Base-by-base conservation (phyloP, 2,888 invertebrate species). In the Rhagonycha fulva region DNA sequence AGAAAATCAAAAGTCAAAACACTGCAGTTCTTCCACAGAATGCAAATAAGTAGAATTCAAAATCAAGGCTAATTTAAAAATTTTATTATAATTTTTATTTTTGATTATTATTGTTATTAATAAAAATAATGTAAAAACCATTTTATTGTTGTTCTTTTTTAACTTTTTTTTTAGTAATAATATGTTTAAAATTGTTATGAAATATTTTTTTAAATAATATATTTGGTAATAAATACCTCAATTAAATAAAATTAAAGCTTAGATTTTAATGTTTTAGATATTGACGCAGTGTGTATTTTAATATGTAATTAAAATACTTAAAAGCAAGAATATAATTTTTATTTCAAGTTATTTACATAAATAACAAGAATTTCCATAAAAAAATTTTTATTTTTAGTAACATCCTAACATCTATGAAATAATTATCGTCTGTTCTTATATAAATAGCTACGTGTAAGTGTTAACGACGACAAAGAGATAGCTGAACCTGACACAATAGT, bases 41-140 rank as follows among this genome's bases (percentile, higher is more conserved):
- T 71, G 66, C 66, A 66, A 71, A 71, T 62, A 62, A 32, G 71
- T 28, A 47, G 60, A 71, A 66, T 71, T 71, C 71, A 71, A 71
- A 71, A 71, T 32, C 71, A 71, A 71, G 66, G 71, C 47, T 71
- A 32, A 47, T 47, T 47, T 47, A n/a, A n/a, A 47, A 47, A 47
- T 47, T n/a, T n/a, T 2, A 12, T n/a, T n/a, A n/a, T 47, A 47
- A 47, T 26, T 5, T 7, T 5, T 26, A 26, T 3, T 26, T 47
- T 47, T n/a, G n/a, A n/a, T n/a, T n/a, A n/a, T 4, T 5, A 26
- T n/a, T n/a, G 9, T 47, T 47, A 7, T n/a, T 32, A 12, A 4
- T n/a, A 32, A 32, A 32, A 12, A 32, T 12, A 12, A 32, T 12
- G 5, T n/a, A 5, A n/a, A 32, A 32, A 32, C 5, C 2, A 4